Conservation (phyloP, 2,888 invertebrate genomes). For the Girardia tigrina region DNA sequence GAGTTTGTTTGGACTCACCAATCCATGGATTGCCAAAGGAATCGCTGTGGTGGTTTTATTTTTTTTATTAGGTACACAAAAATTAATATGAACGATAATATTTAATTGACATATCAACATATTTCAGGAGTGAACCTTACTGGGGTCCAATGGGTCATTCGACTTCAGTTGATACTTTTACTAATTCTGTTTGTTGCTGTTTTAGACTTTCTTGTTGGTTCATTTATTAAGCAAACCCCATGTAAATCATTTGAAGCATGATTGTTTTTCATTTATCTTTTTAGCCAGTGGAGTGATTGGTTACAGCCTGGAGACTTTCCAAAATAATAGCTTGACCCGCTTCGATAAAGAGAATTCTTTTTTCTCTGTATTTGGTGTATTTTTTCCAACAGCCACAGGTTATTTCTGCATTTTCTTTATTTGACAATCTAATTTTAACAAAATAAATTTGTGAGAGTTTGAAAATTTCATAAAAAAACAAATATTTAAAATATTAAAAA, state of each 20-base stretch:
- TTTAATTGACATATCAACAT: too few species aligned
- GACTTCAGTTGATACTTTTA: slow-evolving; percentile 74
- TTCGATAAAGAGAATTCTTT: slow-evolving; percentile 63
- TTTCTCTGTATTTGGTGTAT: slow-evolving; percentile 90
- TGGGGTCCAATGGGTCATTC: slow-evolving; percentile 92
- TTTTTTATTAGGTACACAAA: slow-evolving; percentile 59
- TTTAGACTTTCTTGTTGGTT: slow-evolving; percentile 80
- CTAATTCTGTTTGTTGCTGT: slow-evolving; percentile 73
- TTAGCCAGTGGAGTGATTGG: slow-evolving; percentile 64
- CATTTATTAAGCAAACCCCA: slow-evolving; percentile 63
- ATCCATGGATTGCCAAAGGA: slow-evolving; percentile 65
- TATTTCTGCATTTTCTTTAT: slow-evolving; percentile 6
- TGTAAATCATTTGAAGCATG: slow-evolving; percentile 43
- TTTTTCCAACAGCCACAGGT: slow-evolving; percentile 91
- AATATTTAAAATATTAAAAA: too few species aligned
- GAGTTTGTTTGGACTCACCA: slow-evolving; percentile 59
- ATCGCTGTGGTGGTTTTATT: slow-evolving; percentile 76
- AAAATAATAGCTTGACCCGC: slow-evolving; percentile 66
- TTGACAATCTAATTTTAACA: neutral
- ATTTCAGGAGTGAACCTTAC: slow-evolving; percentile 68
- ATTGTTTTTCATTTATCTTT: slow-evolving; percentile 28
- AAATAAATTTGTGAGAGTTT: neutral
- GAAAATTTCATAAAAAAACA: neutral
- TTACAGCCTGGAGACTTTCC: slow-evolving; percentile 66
- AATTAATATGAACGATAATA: too few species aligned